These are phyloP conservation scores for Marcusenius ussheri DNA, from an alignment of 2,113 vertebrate species.

Conservation along the genomic window DNA sequence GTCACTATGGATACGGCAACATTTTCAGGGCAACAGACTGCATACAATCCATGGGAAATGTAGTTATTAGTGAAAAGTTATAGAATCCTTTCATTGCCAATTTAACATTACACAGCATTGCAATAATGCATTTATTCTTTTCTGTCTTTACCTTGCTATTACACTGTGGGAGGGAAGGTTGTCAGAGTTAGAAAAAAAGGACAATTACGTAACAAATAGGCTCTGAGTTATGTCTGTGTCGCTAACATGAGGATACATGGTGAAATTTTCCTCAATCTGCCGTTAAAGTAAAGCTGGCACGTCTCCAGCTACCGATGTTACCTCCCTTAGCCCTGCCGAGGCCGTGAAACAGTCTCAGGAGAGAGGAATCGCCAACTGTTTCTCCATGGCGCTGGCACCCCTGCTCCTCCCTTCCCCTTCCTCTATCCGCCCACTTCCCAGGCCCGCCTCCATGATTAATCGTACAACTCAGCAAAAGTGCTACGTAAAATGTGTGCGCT, in stretches of 20 bases:
- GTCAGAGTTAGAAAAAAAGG: neutral
- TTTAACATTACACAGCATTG: neutral
- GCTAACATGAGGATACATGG: neutral
- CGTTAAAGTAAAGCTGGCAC: constrained; percentile 13
- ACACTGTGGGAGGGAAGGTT: neutral
- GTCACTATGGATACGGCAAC: constrained; percentile 8
- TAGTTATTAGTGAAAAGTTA: neutral
- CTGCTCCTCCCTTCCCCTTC: neutral
- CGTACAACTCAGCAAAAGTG: constrained; percentile 36
- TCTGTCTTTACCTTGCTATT: neutral
- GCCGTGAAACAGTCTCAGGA: neutral
- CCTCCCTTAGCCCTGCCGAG: neutral
- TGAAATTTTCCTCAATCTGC: constrained; percentile 12
- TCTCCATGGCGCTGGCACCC: neutral
- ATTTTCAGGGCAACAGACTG: neutral
- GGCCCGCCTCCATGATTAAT: constrained; percentile 36
- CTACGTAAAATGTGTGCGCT: constrained; percentile 36
- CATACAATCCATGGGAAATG: too few relatives aligned
- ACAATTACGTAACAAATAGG: neutral
- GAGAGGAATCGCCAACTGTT: neutral
- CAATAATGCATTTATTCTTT: neutral
- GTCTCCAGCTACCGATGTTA: neutral
- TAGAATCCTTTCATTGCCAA: neutral
- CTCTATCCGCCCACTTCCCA: neutral
- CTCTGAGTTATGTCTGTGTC: neutral